phyloP scores from a whole-genome alignment of 2,888 invertebrate species.

The Lepidochitona cinerea region DNA sequence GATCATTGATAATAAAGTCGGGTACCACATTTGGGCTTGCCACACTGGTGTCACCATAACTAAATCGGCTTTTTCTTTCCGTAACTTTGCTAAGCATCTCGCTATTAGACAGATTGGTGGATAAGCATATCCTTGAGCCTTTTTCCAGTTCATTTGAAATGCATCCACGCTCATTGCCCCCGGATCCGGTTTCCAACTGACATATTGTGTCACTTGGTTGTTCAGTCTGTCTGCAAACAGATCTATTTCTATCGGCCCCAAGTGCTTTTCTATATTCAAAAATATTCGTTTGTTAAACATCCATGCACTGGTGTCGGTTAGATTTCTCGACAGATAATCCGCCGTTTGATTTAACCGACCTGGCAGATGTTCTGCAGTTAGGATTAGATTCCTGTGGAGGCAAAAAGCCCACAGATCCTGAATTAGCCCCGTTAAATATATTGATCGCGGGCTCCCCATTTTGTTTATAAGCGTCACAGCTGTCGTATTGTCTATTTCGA shows the following conservation, averaged over 20 bases:
- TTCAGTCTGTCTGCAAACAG: conserved; percentile 7
- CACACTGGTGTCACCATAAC: conserved; percentile 14
- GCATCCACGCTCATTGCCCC: conserved; percentile 7
- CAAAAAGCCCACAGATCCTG: too few relatives aligned
- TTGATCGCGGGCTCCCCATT: too few relatives aligned
- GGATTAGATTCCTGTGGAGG: too few relatives aligned
- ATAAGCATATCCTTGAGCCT: conserved; percentile 8
- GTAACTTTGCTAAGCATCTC: neutral
- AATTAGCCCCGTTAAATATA: too few relatives aligned
- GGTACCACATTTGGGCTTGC: conserved; percentile 18
- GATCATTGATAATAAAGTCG: conserved; percentile 4
- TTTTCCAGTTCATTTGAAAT: neutral
- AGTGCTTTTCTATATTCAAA: neutral
- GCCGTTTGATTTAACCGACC: too few relatives aligned
- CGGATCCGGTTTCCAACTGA: conserved; percentile 15
- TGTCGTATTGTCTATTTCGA: too few relatives aligned
- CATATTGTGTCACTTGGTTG: neutral
- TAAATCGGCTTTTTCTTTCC: conserved; percentile 9
- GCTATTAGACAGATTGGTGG: conserved; percentile 13
- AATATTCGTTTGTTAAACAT: conserved; percentile 21
- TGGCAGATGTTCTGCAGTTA: too few relatives aligned
- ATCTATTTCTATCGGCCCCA: neutral
- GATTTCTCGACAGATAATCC: conserved; percentile 28
- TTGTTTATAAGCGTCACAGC: too few relatives aligned
- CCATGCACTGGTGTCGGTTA: conserved; percentile 32